Evolutionary conservation across 2,113 vertebrate genomes (phyloP).

Genomic region (Calyptommatus sinebrachiatus): DNA sequence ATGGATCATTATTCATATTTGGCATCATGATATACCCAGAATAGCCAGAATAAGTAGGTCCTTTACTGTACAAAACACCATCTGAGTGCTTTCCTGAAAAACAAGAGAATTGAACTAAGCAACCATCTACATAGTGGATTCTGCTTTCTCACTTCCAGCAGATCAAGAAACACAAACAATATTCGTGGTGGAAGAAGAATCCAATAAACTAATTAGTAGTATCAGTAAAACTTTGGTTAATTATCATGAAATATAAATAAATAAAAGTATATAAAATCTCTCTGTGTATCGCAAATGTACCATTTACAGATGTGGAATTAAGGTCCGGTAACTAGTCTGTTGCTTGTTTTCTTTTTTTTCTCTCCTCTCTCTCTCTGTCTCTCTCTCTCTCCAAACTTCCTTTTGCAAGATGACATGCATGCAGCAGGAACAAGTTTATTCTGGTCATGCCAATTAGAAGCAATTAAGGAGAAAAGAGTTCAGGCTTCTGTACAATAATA

Average conservation of each 20-base stretch:
- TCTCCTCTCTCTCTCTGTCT: background rate
- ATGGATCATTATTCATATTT: conserved; percentile 94
- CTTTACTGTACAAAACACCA: conserved; percentile 88
- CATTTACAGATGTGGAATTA: conserved; percentile 20
- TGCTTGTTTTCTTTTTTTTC: background rate
- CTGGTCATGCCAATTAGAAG: conserved; percentile 73
- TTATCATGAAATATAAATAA: background rate
- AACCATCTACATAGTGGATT: conserved; percentile 23
- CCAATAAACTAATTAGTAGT: background rate
- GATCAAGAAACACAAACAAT: background rate
- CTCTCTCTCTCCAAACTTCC: conserved; percentile 4
- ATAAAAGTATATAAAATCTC: no score
- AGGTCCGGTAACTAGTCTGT: conserved; percentile 6
- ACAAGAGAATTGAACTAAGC: conserved; percentile 42
- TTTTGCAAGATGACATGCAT: conserved; percentile 25
- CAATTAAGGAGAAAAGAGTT: conserved; percentile 76
- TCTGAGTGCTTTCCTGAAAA: conserved; percentile 88
- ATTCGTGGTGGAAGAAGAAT: no score
- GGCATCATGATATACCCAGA: conserved; percentile 99
- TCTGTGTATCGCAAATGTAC: background rate
- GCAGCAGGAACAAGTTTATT: conserved; percentile 65
- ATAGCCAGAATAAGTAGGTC: conserved; percentile 87
- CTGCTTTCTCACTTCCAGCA: background rate
- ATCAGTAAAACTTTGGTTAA: conserved; percentile 28
- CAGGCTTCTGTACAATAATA: conserved; percentile 72